Percentiles rank a stretch among this genome's conserved stretches.
Evolutionary conservation across 1,140 invertebrate species (phyloP).

Genomic region (Drosophila nannoptera): DNA sequence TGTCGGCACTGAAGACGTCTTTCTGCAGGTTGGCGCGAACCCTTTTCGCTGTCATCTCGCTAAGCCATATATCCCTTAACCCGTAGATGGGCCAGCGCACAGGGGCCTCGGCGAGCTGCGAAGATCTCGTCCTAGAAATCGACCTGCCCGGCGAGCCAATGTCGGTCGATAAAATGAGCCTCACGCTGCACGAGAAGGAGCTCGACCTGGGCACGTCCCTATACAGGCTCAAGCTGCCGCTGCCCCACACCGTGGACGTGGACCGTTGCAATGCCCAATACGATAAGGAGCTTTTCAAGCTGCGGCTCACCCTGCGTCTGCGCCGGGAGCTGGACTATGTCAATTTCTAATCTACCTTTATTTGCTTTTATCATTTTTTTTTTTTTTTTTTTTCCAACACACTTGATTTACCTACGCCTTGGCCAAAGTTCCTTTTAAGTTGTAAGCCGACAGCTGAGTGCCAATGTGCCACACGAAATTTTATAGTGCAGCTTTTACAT

Average conservation of each 20-base stretch:
- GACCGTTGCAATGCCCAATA: conserved; percentile 89
- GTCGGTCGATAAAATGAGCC: conserved; percentile 83
- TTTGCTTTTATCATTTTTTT: neutral
- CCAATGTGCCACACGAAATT: neutral
- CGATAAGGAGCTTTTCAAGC: conserved; percentile 83
- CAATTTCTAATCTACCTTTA: conserved; percentile 81
- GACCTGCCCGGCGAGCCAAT: conserved; percentile 86
- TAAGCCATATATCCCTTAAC: neutral
- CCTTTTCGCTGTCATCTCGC: neutral
- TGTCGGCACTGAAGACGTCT: conserved; percentile 91
- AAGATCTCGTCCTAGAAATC: conserved; percentile 89
- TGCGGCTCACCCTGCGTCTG: conserved; percentile 86
- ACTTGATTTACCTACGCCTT: too few relatives aligned
- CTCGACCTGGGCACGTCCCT: conserved; percentile 82
- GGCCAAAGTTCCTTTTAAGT: too few relatives aligned
- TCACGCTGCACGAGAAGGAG: conserved; percentile 85
- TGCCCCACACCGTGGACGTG: conserved; percentile 89
- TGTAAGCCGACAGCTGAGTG: neutral
- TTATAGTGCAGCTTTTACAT: neutral
- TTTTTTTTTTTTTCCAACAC: neutral
- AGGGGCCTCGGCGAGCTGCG: conserved; percentile 89
- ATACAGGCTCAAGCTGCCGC: conserved; percentile 86
- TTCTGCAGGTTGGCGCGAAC: conserved; percentile 83
- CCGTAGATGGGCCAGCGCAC: conserved; percentile 90
- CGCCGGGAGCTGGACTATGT: conserved; percentile 88